Base-by-base conservation (phyloP, 2,113 vertebrate genomes). In the Tragelaphus scriptus region DNA sequence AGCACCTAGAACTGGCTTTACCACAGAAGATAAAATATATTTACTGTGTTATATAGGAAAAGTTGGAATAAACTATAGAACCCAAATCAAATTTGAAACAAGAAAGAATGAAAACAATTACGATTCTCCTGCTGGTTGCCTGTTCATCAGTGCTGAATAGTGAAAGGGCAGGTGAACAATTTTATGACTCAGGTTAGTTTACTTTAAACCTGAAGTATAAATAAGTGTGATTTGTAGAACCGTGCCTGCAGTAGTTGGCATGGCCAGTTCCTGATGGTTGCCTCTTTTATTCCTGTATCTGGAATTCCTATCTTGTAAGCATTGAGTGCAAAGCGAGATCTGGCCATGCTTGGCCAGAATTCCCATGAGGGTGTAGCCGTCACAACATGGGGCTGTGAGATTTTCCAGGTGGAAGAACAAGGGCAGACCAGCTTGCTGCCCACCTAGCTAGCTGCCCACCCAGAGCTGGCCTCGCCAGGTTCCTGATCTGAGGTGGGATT, bases 51-150 rank as follows among this genome's bases (percentile, higher is more conserved):
- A 16, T 32, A 2, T 55, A 16, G 88, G n/a, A 14, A 23, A 63
- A 75, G 44, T 14, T 40, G 49, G 65, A 47, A 9, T 86, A 59
- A 68, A 77, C 59, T 49, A 2, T 1, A 81, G 36, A 79, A 71
- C 49, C 17, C 55, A 19, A 13, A 21, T 82, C 44, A n/a, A 47
- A 10, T 51, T 6, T 47, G 15, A 90, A 32, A 51, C 25, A 21
- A 51, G n/a, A 11, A 51, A 17, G 49, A 91, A 61, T 32, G 28
- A 55, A 13, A 81, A n/a, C 59, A 30, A 7, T 23, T 30, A 5
- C 2, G 5, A 0, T 53, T 53, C 80, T 91, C 2, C 0, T 40
- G 0, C 58, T n/a, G 2, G 21, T 26, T 81, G 49, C 13, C 6
- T 51, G 0, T 23, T 85, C 30, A 13, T 53, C 30, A 3, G 30